A percentile compares a stretch with the other conserved stretches of the same genome.
These are phyloP conservation scores for Azemiops feae DNA, from an alignment of 2,113 vertebrate species.

Conservation along the genomic window DNA sequence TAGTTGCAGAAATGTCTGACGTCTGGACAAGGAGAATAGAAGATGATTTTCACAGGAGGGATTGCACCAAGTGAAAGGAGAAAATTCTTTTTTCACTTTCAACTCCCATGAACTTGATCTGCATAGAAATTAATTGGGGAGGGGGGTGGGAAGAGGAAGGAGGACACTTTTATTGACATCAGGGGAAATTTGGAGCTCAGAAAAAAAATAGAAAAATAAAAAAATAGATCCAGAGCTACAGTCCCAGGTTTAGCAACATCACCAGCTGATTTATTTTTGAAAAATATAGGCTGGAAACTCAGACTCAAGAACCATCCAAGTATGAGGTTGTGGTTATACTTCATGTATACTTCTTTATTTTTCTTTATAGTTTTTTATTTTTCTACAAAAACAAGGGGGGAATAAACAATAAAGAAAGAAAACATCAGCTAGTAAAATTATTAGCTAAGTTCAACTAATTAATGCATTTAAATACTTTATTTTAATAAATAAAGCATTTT, in stretches of 20 bases:
- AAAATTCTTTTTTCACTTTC: background rate
- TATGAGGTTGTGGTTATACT: background rate
- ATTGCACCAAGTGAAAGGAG: background rate
- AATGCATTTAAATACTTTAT: background rate
- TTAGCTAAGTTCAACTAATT: background rate
- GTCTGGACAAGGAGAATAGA: background rate
- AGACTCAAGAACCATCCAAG: background rate
- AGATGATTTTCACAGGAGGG: background rate
- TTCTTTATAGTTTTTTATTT: background rate
- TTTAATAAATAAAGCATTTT: background rate
- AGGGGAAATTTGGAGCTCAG: background rate
- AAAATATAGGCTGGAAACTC: background rate
- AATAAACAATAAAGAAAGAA: background rate
- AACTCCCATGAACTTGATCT: background rate
- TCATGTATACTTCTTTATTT: background rate
- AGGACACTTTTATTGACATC: background rate
- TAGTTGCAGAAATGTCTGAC: background rate
- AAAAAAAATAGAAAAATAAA: background rate
- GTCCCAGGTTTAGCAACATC: background rate
- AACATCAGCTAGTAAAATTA: background rate
- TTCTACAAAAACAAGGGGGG: background rate
- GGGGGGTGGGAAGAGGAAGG: background rate
- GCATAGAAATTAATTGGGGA: background rate
- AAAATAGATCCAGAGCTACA: background rate
- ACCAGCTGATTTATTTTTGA: background rate